Base-by-base conservation (phyloP, 2,113 vertebrate species). In the Jacana jacana region DNA sequence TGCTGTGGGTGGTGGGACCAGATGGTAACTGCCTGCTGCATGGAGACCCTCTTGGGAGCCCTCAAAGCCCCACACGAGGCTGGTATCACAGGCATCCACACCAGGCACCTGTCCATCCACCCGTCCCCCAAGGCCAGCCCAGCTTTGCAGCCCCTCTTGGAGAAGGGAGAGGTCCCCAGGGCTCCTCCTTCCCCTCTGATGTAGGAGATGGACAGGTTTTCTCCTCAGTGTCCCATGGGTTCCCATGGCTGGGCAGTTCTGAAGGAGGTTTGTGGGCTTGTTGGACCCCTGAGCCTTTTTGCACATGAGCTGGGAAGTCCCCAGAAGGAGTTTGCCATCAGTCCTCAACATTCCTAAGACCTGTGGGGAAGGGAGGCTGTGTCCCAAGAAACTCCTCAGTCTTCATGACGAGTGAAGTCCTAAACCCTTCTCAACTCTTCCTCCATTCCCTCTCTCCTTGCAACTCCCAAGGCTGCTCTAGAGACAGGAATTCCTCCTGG, bases 51-150 rank as follows among this genome's bases (percentile, higher is more conserved):
- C 33, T 3, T 39, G 37, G 40, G n/a, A 65, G 2, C 5, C 44
- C 44, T 11, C 9, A 13, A 16, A 80, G 68, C 44, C 44, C 9
- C 1, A 1, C 0, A 0, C 2, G 48, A 66, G 14, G 15, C 23
- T 33, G 3, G 17, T 20, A 72, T 13, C 52, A 27, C 0, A 1
- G 37, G 11, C 66, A 71, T 5, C 30, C 25, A 23, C n/a, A 11
- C 9, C 27, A 20, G 33, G 7, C 39, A 28, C 24, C 35, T 17
- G 0, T 37, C 51, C 46, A 3, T 19, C 35, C 48, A 5, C 13
- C 61, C 10, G 3, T 7, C 30, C 28, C 40, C 57, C 25, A 37
- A 20, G 58, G 75, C 19, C 35, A 86, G 13, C 63, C 55, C 63
- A 60, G 28, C 19, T 28, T 40, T 37, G 27, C 39, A n/a, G 14